phyloP scores from a whole-genome alignment of 1,140 invertebrate genomes.

The Stegodyphus mimosarum region DNA sequence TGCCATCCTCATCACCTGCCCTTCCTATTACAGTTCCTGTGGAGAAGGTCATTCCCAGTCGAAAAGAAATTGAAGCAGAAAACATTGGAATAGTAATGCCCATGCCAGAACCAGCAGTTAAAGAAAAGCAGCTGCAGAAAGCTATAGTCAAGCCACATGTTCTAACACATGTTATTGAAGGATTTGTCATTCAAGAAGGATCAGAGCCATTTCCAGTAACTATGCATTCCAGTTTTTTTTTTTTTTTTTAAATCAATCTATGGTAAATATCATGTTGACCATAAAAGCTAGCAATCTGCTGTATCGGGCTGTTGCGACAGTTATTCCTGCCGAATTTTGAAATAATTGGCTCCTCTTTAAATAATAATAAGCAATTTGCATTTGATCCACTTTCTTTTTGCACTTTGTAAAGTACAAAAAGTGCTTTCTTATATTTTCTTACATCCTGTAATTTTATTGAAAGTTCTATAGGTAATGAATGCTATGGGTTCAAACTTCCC shows the following conservation, averaged over 20 bases:
- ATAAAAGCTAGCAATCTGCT: too few species aligned
- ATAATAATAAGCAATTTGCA: too few species aligned
- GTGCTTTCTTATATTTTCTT: too few species aligned
- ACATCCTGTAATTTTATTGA: too few species aligned
- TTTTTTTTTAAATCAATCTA: not conserved
- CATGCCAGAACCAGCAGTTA: slow-evolving; percentile 20
- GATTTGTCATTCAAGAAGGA: slow-evolving; percentile 94
- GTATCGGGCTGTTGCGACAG: too few species aligned
- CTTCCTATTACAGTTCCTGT: slow-evolving; percentile 13
- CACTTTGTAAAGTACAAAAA: too few species aligned
- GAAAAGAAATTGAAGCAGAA: slow-evolving; percentile 39
- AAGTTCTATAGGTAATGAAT: too few species aligned
- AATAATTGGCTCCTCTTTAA: too few species aligned
- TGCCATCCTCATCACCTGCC: not conserved
- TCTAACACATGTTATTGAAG: slow-evolving; percentile 95
- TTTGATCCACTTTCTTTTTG: too few species aligned
- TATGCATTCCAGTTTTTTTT: not conserved
- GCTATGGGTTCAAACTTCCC: too few species aligned
- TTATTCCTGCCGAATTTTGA: too few species aligned
- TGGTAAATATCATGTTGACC: too few species aligned
- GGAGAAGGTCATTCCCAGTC: slow-evolving; percentile 33
- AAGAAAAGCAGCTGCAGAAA: slow-evolving; percentile 71
- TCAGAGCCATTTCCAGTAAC: slow-evolving; percentile 64
- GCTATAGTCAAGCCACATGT: slow-evolving; percentile 96
- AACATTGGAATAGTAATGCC: slow-evolving; percentile 47